phyloP scores from a whole-genome alignment of 1,140 invertebrate genomes.

The Temnothorax nylanderi region DNA sequence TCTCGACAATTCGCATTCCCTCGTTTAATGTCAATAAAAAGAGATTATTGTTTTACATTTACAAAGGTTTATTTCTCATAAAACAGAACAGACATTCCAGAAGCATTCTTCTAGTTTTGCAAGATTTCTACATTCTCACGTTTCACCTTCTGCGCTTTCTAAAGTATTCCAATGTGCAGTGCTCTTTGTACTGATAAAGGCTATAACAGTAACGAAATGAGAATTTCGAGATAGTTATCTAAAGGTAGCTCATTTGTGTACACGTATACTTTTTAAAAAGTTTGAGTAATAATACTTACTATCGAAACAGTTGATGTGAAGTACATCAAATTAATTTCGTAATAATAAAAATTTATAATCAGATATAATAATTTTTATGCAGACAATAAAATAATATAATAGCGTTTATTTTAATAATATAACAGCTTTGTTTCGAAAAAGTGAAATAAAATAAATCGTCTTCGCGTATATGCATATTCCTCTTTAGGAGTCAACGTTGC shows the following conservation, averaged over 20 bases:
- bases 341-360: not conserved
- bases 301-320: not conserved
- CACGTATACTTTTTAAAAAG: not conserved
- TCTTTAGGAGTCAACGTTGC: not conserved
- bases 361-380: not conserved
- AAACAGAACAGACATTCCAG: not conserved
- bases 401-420: not conserved
- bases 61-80: not conserved
- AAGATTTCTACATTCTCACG: not conserved
- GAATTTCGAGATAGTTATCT: not conserved
- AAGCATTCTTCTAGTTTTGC: not conserved
- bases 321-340: not conserved
- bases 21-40: not conserved
- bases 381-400: not conserved
- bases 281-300: not conserved
- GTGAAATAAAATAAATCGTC: not conserved
- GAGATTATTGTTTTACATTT: not conserved
- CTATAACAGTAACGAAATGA: not conserved
- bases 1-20: not conserved
- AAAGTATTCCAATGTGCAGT: constrained; percentile 27
- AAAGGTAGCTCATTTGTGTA: too few relatives aligned
- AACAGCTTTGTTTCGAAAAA: not conserved
- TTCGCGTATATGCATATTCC: not conserved
- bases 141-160: not conserved
- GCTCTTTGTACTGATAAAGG: not conserved